Conservation (phyloP, 2,113 vertebrate species). For the Menura novaehollandiae region DNA sequence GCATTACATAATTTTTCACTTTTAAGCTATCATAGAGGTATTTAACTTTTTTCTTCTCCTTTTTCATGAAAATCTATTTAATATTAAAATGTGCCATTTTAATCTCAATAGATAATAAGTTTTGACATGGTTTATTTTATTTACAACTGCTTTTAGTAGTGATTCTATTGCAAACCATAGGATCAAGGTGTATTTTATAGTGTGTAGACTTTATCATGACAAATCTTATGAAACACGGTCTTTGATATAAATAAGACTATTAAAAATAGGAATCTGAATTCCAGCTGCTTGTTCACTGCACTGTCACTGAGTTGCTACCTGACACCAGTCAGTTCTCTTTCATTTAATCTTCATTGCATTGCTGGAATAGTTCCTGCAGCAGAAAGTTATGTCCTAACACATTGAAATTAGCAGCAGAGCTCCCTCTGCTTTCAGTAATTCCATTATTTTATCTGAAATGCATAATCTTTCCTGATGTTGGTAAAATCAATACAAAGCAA, state of each 20-base stretch:
- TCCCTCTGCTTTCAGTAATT: neutral
- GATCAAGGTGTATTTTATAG: neutral
- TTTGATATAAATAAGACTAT: neutral
- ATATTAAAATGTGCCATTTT: neutral
- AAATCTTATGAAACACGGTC: neutral
- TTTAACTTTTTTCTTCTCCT: neutral
- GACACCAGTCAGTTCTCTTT: neutral
- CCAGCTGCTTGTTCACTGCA: neutral
- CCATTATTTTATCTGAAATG: neutral
- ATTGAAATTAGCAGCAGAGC: neutral
- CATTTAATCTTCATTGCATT: neutral
- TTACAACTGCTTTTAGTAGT: neutral
- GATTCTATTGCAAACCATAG: neutral
- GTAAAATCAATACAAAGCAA: neutral
- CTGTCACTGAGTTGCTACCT: neutral
- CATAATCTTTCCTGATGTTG: neutral
- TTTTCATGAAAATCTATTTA: neutral
- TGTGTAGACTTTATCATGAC: neutral
- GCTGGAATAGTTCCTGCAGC: neutral
- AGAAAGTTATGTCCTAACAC: neutral
- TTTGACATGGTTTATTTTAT: neutral
- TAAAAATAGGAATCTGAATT: neutral
- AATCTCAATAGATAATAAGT: neutral
- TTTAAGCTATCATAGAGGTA: neutral
- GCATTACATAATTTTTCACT: neutral